phyloP scores from a whole-genome alignment of 2,888 invertebrate species.

The Oscheius onirici region DNA sequence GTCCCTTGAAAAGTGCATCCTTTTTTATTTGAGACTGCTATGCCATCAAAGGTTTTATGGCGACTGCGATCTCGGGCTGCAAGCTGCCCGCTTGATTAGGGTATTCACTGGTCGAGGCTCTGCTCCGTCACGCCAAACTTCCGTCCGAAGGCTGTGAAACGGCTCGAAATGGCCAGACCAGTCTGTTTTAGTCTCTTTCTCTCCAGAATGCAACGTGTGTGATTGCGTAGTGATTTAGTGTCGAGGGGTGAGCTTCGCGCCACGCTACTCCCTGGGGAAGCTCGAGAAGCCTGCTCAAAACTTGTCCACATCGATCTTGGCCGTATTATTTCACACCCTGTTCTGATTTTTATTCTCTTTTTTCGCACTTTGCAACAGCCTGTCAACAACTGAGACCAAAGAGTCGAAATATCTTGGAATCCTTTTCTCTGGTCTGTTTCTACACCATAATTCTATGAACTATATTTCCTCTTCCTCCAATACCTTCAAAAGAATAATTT shows the following conservation, averaged over 20 bases:
- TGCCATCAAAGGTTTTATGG: too few species aligned
- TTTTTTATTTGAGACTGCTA: too few species aligned
- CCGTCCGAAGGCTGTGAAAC: conserved; percentile 26
- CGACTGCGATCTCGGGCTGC: neutral
- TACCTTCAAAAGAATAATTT: neutral
- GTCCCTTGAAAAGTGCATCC: too few species aligned
- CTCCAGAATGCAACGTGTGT: conserved; percentile 12
- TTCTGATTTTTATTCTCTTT: neutral
- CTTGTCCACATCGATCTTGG: conserved; percentile 33
- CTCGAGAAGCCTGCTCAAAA: conserved; percentile 26
- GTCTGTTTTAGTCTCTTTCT: neutral
- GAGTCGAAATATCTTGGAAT: neutral
- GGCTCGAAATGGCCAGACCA: neutral
- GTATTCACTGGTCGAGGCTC: conserved; percentile 12
- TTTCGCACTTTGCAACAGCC: neutral
- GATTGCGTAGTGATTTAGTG: conserved; percentile 35
- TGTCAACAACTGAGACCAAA: neutral
- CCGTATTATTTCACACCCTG: neutral
- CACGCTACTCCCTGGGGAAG: conserved; percentile 11
- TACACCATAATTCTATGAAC: neutral
- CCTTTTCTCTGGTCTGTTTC: neutral
- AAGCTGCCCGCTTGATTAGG: conserved; percentile 22
- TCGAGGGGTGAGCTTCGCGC: conserved; percentile 25
- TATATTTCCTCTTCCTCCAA: neutral
- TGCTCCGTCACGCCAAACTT: conserved; percentile 30